Conservation (phyloP, 2,888 invertebrate genomes). For the Orthosia cruda region DNA sequence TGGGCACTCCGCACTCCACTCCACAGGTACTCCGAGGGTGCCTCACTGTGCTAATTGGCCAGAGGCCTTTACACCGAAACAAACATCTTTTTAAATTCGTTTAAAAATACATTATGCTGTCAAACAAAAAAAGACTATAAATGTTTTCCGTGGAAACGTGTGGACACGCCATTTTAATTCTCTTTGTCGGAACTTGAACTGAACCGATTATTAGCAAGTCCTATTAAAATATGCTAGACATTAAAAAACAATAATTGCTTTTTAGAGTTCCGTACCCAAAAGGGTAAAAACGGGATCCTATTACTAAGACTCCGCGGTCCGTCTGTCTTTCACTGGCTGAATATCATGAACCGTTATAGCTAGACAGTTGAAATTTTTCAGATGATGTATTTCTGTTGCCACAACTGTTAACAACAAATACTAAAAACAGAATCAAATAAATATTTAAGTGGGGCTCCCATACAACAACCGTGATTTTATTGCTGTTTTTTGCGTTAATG, state of each 20-base stretch:
- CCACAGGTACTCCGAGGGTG: constrained; percentile 53
- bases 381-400: too few species aligned
- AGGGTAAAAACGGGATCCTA: too few species aligned
- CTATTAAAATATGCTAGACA: constrained; percentile 24
- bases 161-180: constrained; percentile 67
- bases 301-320: too few species aligned
- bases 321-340: too few species aligned
- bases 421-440: too few species aligned
- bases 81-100: constrained; percentile 80
- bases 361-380: too few species aligned
- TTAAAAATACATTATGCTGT: constrained; percentile 86
- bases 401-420: too few species aligned
- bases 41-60: constrained; percentile 81
- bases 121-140: constrained; percentile 77
- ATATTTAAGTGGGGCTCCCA: too few species aligned
- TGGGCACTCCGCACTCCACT: constrained; percentile 50
- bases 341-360: too few species aligned
- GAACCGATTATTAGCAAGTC: constrained; percentile 29
- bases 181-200: constrained; percentile 32
- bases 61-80: constrained; percentile 66
- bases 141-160: constrained; percentile 67
- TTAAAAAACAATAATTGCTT: constrained; percentile 1
- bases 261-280: too few species aligned
- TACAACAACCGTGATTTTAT: too few species aligned
- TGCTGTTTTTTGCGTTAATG: too few species aligned